Base-by-base conservation (phyloP, 2,888 invertebrate genomes). In the Amitus sp. region DNA sequence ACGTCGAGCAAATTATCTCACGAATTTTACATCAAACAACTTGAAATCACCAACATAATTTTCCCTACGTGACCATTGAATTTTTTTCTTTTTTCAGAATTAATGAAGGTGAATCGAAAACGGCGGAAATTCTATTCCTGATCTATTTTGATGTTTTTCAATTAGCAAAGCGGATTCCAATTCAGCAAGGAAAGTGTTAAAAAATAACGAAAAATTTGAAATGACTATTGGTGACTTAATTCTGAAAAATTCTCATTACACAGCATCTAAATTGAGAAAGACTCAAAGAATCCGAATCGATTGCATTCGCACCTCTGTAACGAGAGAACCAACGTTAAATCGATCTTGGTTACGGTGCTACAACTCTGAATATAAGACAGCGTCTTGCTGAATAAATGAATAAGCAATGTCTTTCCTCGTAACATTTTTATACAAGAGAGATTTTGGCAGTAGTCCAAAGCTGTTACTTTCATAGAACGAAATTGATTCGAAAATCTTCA, bases 141-240 rank as follows among this genome's bases (percentile, higher is more conserved):
- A 5, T 34, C 3, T 6, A 13, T 9, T 12, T 34, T 6, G 34
- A 34, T 12, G 4, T 23, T 59, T 53, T 59, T 55, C 60, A 64
- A 77, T 77, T 74, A 70, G 63, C 51, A 67, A n/a, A n/a, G n/a
- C n/a, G n/a, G n/a, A n/a, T n/a, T n/a, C n/a, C n/a, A n/a, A n/a
- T n/a, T n/a, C n/a, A n/a, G n/a, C n/a, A n/a, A n/a, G n/a, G n/a
- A n/a, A n/a, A n/a, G n/a, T n/a, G n/a, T n/a, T n/a, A n/a, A n/a
- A n/a, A n/a, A n/a, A n/a, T n/a, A n/a, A n/a, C n/a, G n/a, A n/a
- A n/a, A n/a, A n/a, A n/a, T n/a, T 63, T 65, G 62, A 66, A 56
- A 64, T 67, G 60, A 65, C n/a, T 66, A 70, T 70, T 74, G 73
- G 74, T 74, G 74, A 76, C 69, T 62, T 62, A 65, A 49, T 65